Conservation (phyloP, 2,888 invertebrate genomes). For the Nebria salina region DNA sequence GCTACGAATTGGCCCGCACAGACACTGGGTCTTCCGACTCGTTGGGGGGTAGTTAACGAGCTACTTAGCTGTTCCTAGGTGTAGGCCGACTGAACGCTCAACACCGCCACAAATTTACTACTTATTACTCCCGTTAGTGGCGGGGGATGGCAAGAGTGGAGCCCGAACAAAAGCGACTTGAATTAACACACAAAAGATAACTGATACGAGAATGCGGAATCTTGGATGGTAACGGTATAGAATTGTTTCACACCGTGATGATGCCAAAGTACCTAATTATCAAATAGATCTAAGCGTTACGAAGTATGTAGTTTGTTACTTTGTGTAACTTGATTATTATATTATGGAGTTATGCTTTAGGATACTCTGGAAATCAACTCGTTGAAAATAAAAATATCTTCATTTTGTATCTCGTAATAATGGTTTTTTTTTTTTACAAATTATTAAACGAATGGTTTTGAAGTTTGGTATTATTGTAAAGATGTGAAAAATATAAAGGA, state of each 20-base stretch:
- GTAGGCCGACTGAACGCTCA: conserved; percentile 47
- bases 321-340: not conserved
- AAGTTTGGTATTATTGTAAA: too few species aligned
- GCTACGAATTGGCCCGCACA: not conserved
- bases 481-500: too few species aligned
- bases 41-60: conserved; percentile 55
- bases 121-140: conserved; percentile 43
- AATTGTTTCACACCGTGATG: not conserved
- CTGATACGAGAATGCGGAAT: not conserved
- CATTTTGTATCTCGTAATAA: too few species aligned
- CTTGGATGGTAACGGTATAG: not conserved
- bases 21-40: conserved; percentile 19
- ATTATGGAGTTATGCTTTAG: too few species aligned
- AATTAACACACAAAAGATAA: conserved; percentile 1
- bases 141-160: not conserved
- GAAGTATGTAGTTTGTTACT: not conserved
- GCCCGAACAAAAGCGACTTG: not conserved
- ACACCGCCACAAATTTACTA: conserved; percentile 54
- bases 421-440: too few species aligned
- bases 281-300: not conserved
- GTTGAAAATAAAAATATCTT: too few species aligned
- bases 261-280: not conserved
- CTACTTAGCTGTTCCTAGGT: conserved; percentile 56
- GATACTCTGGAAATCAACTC: too few species aligned
- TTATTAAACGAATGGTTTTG: too few species aligned